Evolutionary conservation across 2,113 vertebrate genomes (phyloP).

Genomic region (Colinus virginianus): DNA sequence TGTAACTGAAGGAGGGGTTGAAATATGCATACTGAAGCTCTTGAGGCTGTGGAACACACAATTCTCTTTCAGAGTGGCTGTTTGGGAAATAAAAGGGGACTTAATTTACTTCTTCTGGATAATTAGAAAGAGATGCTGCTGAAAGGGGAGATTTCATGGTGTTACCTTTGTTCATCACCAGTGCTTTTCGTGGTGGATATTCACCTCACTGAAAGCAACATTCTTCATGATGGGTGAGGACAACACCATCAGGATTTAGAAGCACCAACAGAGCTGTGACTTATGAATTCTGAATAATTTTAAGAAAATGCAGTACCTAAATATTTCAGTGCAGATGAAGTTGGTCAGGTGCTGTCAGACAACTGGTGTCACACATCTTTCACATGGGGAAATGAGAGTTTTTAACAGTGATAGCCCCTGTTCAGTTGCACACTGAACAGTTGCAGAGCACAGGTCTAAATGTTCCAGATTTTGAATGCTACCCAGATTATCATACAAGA

Average conservation of each 20-base stretch:
- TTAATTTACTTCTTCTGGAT: not conserved
- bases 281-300: not conserved
- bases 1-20: not conserved
- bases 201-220: not conserved
- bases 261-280: not conserved
- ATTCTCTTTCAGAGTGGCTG: not conserved
- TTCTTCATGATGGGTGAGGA: not conserved
- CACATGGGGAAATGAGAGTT: not conserved
- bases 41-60: not conserved
- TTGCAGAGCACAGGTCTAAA: not conserved
- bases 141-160: not conserved
- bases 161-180: not conserved
- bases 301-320: not conserved
- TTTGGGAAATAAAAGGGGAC: not conserved
- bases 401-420: not conserved
- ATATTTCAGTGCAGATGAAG: accelerated
- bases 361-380: not conserved
- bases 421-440: not conserved
- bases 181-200: not conserved
- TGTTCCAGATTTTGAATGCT: not conserved
- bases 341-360: not conserved
- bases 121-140: not conserved
- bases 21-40: not conserved
- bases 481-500: not conserved
- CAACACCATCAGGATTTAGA: not conserved